Conservation (phyloP, 2,888 invertebrate species). For the Drosophila nigricruria region DNA sequence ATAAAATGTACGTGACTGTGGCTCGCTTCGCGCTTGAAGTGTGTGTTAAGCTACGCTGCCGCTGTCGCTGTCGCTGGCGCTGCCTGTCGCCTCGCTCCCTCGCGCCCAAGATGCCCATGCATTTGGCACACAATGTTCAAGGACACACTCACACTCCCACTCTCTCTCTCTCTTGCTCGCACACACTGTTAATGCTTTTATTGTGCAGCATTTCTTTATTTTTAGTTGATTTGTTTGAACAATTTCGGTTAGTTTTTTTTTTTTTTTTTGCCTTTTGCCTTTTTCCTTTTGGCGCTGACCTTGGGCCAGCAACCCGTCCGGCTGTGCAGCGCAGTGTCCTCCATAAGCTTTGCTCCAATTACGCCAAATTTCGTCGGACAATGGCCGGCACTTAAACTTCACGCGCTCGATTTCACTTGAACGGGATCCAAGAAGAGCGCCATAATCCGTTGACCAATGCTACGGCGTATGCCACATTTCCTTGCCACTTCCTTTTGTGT, state of each 20-base stretch:
- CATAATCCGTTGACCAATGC: slow-evolving; percentile 55
- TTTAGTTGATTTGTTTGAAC: slow-evolving; percentile 63
- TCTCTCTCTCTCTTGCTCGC: slow-evolving; percentile 2
- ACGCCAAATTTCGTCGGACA: slow-evolving; percentile 60
- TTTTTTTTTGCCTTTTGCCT: slow-evolving; percentile 3
- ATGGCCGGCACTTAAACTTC: slow-evolving; percentile 67
- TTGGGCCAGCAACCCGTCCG: slow-evolving; percentile 30
- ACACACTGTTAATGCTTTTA: slow-evolving; percentile 60
- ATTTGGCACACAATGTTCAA: slow-evolving; percentile 79
- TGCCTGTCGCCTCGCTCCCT: slow-evolving; percentile 8
- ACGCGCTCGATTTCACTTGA: slow-evolving; percentile 73
- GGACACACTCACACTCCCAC: slow-evolving; percentile 64
- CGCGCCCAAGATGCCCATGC: slow-evolving; percentile 50
- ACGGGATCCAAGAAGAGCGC: slow-evolving; percentile 44
- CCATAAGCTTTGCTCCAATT: slow-evolving; percentile 53
- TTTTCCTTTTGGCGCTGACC: slow-evolving; percentile 48
- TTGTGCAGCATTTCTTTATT: slow-evolving; percentile 64
- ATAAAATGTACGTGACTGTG: slow-evolving; percentile 76
- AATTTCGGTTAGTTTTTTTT: slow-evolving; percentile 53
- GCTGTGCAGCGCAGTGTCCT: neutral
- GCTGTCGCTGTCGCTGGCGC: slow-evolving; percentile 9
- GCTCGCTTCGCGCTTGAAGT: slow-evolving; percentile 68
- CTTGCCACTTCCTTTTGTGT: slow-evolving; percentile 26
- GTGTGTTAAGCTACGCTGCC: slow-evolving; percentile 70
- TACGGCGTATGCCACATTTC: slow-evolving; percentile 5